phyloP scores from a whole-genome alignment of 1,140 invertebrate genomes.

The Physella acuta region DNA sequence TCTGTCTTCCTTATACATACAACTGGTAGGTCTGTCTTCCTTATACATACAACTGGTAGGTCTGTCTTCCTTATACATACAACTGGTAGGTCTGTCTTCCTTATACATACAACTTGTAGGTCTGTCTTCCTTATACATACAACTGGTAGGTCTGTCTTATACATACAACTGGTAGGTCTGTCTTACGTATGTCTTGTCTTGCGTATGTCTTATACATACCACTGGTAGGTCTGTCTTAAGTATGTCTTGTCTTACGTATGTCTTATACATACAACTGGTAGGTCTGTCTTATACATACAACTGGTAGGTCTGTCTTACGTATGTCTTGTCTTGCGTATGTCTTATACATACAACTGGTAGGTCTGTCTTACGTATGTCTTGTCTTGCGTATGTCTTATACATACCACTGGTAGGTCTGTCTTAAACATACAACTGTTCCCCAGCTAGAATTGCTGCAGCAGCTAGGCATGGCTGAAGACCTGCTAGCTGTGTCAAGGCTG shows the following conservation, averaged over 20 bases:
- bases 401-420: neutral
- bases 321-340: too few relatives aligned
- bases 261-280: neutral
- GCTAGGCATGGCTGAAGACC: neutral
- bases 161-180: neutral
- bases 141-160: neutral
- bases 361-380: too few relatives aligned
- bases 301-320: conserved; percentile 7
- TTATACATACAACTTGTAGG: neutral
- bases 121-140: neutral
- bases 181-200: too few relatives aligned
- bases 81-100: conserved; percentile 5
- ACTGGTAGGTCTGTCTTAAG: conserved; percentile 3
- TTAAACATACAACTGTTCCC: too few relatives aligned
- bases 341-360: neutral
- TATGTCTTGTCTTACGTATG: too few relatives aligned
- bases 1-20: too few relatives aligned
- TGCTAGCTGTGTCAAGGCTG: neutral
- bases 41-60: neutral
- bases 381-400: neutral
- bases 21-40: too few relatives aligned
- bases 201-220: neutral
- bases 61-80: neutral
- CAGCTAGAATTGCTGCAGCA: neutral
- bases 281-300: neutral